Conservation (phyloP, 2,113 vertebrate genomes). For the Conger conger region DNA sequence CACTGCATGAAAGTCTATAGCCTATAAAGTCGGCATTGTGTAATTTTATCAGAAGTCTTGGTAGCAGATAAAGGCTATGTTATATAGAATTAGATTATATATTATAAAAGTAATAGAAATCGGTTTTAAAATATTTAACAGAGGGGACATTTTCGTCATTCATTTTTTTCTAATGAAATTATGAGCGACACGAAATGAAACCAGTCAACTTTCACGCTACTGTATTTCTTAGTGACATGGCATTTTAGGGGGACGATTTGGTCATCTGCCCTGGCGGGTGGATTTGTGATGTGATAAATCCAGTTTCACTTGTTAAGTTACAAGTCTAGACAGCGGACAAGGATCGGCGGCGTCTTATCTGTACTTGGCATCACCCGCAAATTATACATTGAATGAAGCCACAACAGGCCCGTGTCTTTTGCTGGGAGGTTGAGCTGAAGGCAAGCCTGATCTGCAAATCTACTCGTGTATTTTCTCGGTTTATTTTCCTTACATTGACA, state of each 20-base stretch:
- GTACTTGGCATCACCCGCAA: constrained; percentile 84
- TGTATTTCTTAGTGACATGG: background rate
- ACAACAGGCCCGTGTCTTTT: constrained; percentile 60
- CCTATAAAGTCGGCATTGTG: too few relatives aligned
- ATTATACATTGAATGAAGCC: constrained; percentile 73
- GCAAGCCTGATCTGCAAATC: constrained; percentile 61
- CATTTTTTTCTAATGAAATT: background rate
- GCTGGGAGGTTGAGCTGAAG: constrained; percentile 36
- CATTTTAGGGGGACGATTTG: background rate
- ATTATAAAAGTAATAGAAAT: too few relatives aligned
- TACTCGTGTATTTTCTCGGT: constrained; percentile 76
- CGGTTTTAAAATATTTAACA: background rate
- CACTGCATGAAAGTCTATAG: too few relatives aligned
- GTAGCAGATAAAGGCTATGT: too few relatives aligned
- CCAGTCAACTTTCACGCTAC: background rate
- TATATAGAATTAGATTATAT: too few relatives aligned
- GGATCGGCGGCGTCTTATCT: constrained; percentile 83
- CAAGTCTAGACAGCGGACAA: constrained; percentile 82
- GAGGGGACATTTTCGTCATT: background rate
- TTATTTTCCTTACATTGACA: constrained; percentile 76
- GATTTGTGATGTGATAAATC: constrained; percentile 60
- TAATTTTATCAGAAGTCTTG: too few relatives aligned
- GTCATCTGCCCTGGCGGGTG: constrained; percentile 26
- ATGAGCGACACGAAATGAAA: background rate
- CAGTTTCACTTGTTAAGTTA: constrained; percentile 69